phyloP scores from a whole-genome alignment of 1,140 invertebrate genomes.

The Drosophila baimaii region DNA sequence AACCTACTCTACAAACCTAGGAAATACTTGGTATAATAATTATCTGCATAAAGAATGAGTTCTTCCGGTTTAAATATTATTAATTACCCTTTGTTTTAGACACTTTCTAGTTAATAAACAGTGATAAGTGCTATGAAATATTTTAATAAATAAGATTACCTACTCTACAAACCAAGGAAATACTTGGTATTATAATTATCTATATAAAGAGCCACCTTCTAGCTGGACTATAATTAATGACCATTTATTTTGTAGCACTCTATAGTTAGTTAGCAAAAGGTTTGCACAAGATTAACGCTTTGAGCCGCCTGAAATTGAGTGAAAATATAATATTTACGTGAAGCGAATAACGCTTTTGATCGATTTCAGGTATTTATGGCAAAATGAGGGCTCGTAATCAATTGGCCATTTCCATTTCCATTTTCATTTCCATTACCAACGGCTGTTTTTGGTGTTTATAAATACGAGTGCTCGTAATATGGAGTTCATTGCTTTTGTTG shows the following conservation, averaged over 20 bases:
- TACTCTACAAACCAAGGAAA: background rate
- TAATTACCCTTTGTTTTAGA: too few species aligned
- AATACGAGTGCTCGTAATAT: slow-evolving; percentile 19
- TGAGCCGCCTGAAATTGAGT: background rate
- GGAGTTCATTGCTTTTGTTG: slow-evolving; percentile 17
- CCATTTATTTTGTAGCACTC: too few species aligned
- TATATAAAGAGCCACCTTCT: too few species aligned
- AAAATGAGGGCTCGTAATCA: slow-evolving; percentile 23
- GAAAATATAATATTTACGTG: background rate
- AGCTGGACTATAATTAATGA: too few species aligned
- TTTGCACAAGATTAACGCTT: too few species aligned
- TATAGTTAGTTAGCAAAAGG: too few species aligned
- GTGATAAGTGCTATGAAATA: too few species aligned
- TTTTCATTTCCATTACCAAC: too few species aligned
- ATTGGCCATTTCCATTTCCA: slow-evolving; percentile 21
- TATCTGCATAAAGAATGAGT: too few species aligned
- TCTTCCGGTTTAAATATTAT: too few species aligned
- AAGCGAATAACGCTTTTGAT: background rate
- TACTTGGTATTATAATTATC: background rate
- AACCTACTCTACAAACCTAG: background rate
- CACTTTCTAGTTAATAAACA: too few species aligned
- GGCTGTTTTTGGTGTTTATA: slow-evolving; percentile 28
- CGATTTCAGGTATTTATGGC: slow-evolving; percentile 24
- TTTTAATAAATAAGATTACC: too few species aligned
- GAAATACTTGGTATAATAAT: background rate